These are phyloP conservation scores for Phocides pigmalion DNA, from an alignment of 1,140 invertebrate species.

Conservation along the genomic window DNA sequence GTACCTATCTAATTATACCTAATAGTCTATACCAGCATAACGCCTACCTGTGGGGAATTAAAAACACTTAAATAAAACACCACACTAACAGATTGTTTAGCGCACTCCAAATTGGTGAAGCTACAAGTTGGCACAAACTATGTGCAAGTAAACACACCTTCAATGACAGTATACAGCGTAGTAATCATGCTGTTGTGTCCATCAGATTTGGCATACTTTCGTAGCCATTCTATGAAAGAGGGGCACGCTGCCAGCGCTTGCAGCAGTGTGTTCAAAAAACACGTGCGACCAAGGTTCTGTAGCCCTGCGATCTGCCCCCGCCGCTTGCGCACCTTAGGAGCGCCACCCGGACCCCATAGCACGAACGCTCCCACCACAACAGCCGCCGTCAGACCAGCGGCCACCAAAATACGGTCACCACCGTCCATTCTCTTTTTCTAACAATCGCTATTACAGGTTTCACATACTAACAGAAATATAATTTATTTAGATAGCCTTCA, in stretches of 20 bases:
- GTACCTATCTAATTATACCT: too few species aligned
- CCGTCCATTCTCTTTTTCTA: constrained; percentile 84
- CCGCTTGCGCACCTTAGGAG: constrained; percentile 82
- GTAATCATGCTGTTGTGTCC: constrained; percentile 86
- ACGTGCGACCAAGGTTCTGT: constrained; percentile 93
- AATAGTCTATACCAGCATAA: too few species aligned
- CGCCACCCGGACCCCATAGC: constrained; percentile 89
- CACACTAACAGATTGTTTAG: too few species aligned
- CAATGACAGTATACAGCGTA: constrained; percentile 86
- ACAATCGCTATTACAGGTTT: constrained; percentile 28
- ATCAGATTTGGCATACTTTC: constrained; percentile 84
- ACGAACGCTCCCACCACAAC: constrained; percentile 91
- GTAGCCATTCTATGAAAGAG: constrained; percentile 92
- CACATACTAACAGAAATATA: constrained; percentile 44
- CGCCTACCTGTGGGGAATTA: too few species aligned
- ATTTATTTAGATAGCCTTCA: not conserved
- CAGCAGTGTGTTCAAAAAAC: constrained; percentile 93
- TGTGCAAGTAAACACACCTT: constrained; percentile 74
- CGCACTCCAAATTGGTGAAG: not conserved
- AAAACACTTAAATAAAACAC: too few species aligned
- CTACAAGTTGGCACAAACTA: not conserved
- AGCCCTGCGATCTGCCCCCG: constrained; percentile 90
- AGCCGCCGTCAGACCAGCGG: constrained; percentile 89
- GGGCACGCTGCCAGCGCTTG: constrained; percentile 93
- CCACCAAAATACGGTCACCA: constrained; percentile 86